A percentile compares a stretch with the other conserved stretches of the same genome.
Evolutionary conservation across 2,888 invertebrate genomes (phyloP).

Genomic region (Liodrosophila aerea): DNA sequence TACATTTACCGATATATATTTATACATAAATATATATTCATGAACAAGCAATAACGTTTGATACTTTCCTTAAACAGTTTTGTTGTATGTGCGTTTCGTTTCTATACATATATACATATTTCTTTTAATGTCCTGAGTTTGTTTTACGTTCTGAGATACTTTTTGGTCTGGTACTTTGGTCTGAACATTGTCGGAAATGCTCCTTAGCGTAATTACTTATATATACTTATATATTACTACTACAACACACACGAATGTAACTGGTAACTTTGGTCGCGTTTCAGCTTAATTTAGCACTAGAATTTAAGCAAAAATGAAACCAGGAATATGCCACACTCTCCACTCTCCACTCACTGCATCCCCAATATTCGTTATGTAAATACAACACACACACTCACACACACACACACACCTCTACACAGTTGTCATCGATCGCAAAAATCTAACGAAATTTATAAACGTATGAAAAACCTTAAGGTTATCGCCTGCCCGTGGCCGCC

Average conservation of each 20-base stretch:
- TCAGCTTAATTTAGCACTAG: slow-evolving; percentile 69
- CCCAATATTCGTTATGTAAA: slow-evolving; percentile 48
- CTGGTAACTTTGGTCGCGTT: slow-evolving; percentile 64
- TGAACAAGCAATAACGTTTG: slow-evolving; percentile 48
- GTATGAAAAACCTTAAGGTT: slow-evolving; percentile 84
- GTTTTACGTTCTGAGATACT: slow-evolving; percentile 46
- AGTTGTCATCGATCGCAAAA: slow-evolving; percentile 8
- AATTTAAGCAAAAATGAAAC: slow-evolving; percentile 49
- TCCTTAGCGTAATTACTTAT: slow-evolving; percentile 67
- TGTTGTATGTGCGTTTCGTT: slow-evolving; percentile 73
- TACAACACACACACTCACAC: slow-evolving; percentile 31
- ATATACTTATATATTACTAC: slow-evolving; percentile 36
- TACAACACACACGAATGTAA: slow-evolving; percentile 48
- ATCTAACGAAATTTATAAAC: slow-evolving; percentile 56
- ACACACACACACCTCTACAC: slow-evolving; percentile 12
- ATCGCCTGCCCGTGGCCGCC: slow-evolving; percentile 90
- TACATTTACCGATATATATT: slow-evolving; percentile 44
- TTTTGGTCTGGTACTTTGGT: slow-evolving; percentile 75
- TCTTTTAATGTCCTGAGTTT: slow-evolving; percentile 57
- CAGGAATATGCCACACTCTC: slow-evolving; percentile 30
- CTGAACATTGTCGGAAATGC: slow-evolving; percentile 76
- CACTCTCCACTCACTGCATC: slow-evolving; percentile 49
- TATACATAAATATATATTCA: slow-evolving; percentile 35
- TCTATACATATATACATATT: slow-evolving; percentile 24
- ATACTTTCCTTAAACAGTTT: slow-evolving; percentile 59